Percentiles rank a stretch among this genome's conserved stretches.
Evolutionary conservation across 64 coral and sea anemone species (phyloP).

Genomic region (Montipora capricornis): DNA sequence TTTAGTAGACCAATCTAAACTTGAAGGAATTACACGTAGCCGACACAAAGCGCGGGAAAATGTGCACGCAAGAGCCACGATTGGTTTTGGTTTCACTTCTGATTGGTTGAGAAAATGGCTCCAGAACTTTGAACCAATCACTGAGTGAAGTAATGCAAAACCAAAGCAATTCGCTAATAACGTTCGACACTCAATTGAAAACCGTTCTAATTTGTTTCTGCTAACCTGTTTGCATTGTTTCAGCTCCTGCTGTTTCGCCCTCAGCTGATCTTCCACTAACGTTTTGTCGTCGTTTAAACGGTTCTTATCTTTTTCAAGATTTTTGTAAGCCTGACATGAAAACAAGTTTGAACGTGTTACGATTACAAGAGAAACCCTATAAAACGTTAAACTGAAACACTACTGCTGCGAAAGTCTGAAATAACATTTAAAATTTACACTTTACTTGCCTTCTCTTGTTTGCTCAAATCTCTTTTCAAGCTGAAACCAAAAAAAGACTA

Average conservation of each 20-base stretch:
- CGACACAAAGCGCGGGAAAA: too few species aligned
- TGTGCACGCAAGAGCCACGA: too few species aligned
- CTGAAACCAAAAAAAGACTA: conserved; percentile 32
- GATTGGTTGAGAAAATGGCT: too few species aligned
- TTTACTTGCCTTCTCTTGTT: conserved; percentile 64
- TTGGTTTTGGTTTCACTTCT: too few species aligned
- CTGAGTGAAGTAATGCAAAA: too few species aligned
- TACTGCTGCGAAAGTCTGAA: not conserved
- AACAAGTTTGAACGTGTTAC: not conserved
- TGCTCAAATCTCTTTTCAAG: conserved; percentile 77
- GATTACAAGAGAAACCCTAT: not conserved
- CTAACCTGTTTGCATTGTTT: conserved; percentile 75
- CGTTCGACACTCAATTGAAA: too few species aligned
- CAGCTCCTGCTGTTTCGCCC: conserved; percentile 45
- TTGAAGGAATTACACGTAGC: too few species aligned
- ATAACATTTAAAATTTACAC: not conserved
- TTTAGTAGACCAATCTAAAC: too few species aligned
- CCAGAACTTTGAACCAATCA: too few species aligned
- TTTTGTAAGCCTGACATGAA: conserved; percentile 55
- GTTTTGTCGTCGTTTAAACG: conserved; percentile 65
- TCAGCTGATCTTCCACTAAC: conserved; percentile 49
- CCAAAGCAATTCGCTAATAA: too few species aligned
- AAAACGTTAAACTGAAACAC: not conserved
- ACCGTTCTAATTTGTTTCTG: not conserved
- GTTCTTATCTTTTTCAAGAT: conserved; percentile 76